Percentiles rank a stretch among this genome's conserved stretches.
phyloP scores from a whole-genome alignment of 2,113 vertebrate genomes.

The Indicator maculatus region DNA sequence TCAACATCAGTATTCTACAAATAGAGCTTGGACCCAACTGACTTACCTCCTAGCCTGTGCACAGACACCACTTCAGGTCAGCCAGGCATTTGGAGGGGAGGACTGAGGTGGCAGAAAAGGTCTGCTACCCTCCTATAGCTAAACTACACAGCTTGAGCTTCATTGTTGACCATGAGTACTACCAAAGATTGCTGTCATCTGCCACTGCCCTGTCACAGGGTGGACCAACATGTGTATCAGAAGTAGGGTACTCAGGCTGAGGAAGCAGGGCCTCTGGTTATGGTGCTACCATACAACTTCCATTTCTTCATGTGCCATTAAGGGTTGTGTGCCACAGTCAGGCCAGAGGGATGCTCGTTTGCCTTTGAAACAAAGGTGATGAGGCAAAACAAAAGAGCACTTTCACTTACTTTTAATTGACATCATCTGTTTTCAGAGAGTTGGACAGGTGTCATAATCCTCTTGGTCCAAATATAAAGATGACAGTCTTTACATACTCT shows the following conservation, averaged over 20 bases:
- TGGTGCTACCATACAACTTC: not conserved
- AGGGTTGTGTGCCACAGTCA: not conserved
- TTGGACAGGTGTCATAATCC: not conserved
- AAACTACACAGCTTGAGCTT: not conserved
- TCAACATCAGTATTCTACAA: not conserved
- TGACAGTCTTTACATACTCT: not conserved
- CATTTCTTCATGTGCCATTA: not conserved
- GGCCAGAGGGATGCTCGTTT: not conserved
- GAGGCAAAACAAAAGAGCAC: not conserved
- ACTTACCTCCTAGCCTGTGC: not conserved
- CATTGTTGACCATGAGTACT: not conserved
- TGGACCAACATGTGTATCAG: accelerated
- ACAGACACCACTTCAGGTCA: not conserved
- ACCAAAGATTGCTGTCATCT: not conserved
- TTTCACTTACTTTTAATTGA: not conserved
- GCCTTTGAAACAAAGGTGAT: not conserved
- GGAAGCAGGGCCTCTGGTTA: not conserved
- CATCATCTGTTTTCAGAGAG: not conserved
- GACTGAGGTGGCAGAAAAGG: not conserved
- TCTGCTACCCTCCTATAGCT: not conserved
- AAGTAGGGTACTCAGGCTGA: not conserved
- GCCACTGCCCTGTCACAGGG: not conserved
- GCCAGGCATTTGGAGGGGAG: not conserved
- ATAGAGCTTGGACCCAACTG: not conserved
- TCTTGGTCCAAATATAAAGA: not conserved